Conservation (phyloP, 2,888 invertebrate species). For the Phyto melanocephala region DNA sequence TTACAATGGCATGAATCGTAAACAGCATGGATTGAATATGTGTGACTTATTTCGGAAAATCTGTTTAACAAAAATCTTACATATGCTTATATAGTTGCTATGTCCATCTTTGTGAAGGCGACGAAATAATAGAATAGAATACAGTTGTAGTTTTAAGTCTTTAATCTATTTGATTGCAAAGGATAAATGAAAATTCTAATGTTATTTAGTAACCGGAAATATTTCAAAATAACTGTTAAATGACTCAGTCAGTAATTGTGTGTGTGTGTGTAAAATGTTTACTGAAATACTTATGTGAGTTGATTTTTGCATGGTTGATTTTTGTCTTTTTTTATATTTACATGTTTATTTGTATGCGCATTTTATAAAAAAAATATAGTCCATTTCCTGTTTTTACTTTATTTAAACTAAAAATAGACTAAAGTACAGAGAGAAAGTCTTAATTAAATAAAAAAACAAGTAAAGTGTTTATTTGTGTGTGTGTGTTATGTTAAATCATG, state of each 20-base stretch:
- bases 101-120: too few relatives aligned
- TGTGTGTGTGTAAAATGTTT: neutral
- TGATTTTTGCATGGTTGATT: neutral
- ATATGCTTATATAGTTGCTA: too few relatives aligned
- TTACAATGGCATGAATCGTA: too few relatives aligned
- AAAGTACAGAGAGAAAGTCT: too few relatives aligned
- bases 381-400: neutral
- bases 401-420: neutral
- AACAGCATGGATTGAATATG: too few relatives aligned
- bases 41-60: too few relatives aligned
- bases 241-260: neutral
- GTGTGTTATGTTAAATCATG: constrained; percentile 6
- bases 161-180: neutral
- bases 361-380: neutral
- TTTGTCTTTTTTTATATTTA: too few relatives aligned
- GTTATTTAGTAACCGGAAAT: neutral
- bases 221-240: neutral
- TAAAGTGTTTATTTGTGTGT: neutral
- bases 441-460: too few relatives aligned
- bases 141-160: neutral
- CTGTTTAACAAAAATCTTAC: too few relatives aligned
- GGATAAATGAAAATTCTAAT: neutral
- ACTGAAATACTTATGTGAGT: neutral
- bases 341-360: neutral
- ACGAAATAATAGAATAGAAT: neutral